Evolutionary conservation across 2,113 vertebrate genomes (phyloP).

Genomic region (Nasalis larvatus): DNA sequence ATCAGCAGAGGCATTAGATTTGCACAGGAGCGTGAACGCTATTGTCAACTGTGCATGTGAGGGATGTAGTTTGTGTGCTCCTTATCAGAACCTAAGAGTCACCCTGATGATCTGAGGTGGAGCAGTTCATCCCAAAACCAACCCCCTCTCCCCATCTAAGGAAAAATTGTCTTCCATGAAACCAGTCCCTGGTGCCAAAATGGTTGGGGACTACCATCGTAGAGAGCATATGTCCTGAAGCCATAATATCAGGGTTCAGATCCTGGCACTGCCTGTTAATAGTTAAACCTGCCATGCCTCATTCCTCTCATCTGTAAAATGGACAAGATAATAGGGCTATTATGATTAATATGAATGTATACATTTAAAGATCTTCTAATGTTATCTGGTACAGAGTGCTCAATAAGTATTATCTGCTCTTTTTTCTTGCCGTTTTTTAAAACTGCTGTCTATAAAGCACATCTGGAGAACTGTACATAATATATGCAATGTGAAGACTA

Average conservation of each 20-base stretch:
- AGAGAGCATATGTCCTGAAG: neutral
- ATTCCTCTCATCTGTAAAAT: slow-evolving; percentile 21
- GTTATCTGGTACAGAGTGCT: neutral
- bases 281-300: neutral
- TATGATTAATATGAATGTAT: neutral
- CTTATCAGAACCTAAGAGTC: no score
- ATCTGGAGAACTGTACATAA: neutral
- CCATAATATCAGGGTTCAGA: neutral
- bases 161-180: no score
- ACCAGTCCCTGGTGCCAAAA: no score
- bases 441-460: neutral
- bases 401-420: neutral
- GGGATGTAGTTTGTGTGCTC: no score
- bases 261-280: neutral
- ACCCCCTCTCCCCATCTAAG: no score
- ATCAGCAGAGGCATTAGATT: no score
- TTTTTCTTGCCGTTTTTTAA: neutral
- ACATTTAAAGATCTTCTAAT: neutral
- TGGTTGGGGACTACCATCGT: neutral
- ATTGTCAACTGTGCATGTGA: no score
- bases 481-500: neutral
- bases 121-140: no score
- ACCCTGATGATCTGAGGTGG: no score
- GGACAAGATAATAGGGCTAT: neutral
- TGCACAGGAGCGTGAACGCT: no score